These are phyloP conservation scores for Heliconius hermathena DNA, from an alignment of 1,140 invertebrate genomes.

Conservation along the genomic window DNA sequence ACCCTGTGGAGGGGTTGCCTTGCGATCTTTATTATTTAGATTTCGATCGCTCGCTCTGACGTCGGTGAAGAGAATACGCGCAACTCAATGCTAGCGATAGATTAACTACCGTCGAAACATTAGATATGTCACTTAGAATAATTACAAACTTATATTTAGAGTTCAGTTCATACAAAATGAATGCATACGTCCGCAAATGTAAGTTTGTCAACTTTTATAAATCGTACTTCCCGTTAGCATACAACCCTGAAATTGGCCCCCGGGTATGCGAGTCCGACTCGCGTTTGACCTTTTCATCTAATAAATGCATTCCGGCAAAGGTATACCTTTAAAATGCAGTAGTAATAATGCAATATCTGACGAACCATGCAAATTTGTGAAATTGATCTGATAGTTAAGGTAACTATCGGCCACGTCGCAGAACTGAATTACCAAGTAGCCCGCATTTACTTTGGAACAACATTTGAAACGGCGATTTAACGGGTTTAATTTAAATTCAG, in stretches of 20 bases:
- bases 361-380: conserved; percentile 48
- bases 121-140: neutral
- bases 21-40: conserved; percentile 79
- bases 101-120: neutral
- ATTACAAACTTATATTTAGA: too few relatives aligned
- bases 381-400: conserved; percentile 43
- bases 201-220: too few relatives aligned
- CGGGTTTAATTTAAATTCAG: conserved; percentile 45
- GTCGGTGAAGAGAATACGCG: conserved; percentile 34
- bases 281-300: neutral
- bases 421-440: conserved; percentile 48
- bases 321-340: neutral
- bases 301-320: neutral
- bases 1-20: conserved; percentile 62
- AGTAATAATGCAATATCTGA: conserved; percentile 23
- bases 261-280: too few relatives aligned
- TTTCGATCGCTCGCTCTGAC: conserved; percentile 65
- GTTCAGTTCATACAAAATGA: too few relatives aligned
- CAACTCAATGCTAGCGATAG: conserved; percentile 35
- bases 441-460: conserved; percentile 40
- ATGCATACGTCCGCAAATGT: too few relatives aligned
- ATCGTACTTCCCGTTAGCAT: too few relatives aligned
- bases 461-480: conserved; percentile 39
- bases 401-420: conserved; percentile 40
- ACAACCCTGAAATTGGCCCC: too few relatives aligned